Evolutionary conservation across 1,140 invertebrate species (phyloP).

Genomic region (Drosophila yakuba): DNA sequence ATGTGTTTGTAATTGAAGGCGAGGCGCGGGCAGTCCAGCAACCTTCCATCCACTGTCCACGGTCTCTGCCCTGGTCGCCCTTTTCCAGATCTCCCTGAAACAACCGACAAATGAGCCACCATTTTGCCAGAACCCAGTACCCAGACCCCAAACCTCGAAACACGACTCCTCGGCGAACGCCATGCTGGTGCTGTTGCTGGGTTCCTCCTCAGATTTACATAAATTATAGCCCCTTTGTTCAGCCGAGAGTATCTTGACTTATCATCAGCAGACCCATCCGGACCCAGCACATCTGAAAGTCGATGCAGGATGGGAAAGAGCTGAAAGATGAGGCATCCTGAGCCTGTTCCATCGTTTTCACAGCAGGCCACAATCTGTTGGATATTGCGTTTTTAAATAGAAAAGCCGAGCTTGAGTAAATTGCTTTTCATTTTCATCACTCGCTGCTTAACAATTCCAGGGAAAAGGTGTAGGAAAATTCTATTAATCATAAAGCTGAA

Average conservation of each 20-base stretch:
- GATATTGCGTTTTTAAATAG: background rate
- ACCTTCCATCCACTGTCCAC: conserved; percentile 9
- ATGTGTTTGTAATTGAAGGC: conserved; percentile 84
- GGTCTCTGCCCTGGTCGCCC: background rate
- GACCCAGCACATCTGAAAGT: conserved; percentile 1
- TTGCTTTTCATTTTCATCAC: background rate
- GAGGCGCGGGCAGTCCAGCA: conserved; percentile 56
- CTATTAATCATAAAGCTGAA: background rate
- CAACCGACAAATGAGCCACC: conserved; percentile 18
- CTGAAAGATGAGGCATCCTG: background rate
- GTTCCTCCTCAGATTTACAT: conserved; percentile 63
- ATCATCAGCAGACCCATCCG: conserved; percentile 47
- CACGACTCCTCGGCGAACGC: conserved; percentile 34
- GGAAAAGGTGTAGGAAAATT: background rate
- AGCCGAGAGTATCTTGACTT: conserved; percentile 36
- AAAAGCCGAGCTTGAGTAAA: background rate
- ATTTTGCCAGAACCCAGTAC: conserved; percentile 53
- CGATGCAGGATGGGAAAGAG: conserved; percentile 3
- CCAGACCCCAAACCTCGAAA: conserved; percentile 44
- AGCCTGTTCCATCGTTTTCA: conserved; percentile 14
- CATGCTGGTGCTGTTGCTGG: conserved; percentile 53
- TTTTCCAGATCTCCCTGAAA: background rate
- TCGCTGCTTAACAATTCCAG: too few species aligned
- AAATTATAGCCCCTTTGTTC: conserved; percentile 69
- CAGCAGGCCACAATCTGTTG: conserved; percentile 21